A percentile compares a stretch with the other conserved stretches of the same genome.
Evolutionary conservation across 2,113 vertebrate genomes (phyloP).

Genomic region (Solea solea): DNA sequence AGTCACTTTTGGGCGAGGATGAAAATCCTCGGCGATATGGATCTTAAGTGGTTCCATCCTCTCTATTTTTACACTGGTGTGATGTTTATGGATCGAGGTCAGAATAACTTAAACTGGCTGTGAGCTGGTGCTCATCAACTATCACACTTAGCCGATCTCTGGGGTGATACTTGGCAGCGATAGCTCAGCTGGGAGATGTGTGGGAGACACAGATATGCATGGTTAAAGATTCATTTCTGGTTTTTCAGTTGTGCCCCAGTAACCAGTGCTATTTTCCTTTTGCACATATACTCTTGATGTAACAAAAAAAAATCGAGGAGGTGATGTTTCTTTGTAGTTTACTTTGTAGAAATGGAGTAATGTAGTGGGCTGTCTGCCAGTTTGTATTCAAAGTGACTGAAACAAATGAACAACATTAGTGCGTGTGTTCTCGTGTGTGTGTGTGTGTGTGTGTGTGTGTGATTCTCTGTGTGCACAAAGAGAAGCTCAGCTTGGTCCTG

Average conservation of each 20-base stretch:
- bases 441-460: conserved; percentile 2
- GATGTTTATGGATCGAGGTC: conserved; percentile 60
- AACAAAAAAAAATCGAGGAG: background rate
- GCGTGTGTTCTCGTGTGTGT: conserved; percentile 16
- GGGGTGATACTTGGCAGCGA: conserved; percentile 54
- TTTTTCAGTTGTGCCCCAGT: conserved; percentile 49
- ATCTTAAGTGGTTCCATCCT: conserved; percentile 17
- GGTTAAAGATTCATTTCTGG: conserved; percentile 37
- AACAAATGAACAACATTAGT: background rate
- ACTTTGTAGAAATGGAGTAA: background rate
- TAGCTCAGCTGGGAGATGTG: conserved; percentile 55
- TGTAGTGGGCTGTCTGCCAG: background rate
- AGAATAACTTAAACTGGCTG: conserved; percentile 41
- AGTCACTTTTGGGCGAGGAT: conserved; percentile 6
- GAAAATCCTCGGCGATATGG: conserved; percentile 21
- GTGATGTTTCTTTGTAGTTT: conserved; percentile 7
- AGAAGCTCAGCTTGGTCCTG: conserved; percentile 28
- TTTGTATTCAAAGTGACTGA: background rate
- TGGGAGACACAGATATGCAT: conserved; percentile 53
- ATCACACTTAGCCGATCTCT: conserved; percentile 47
- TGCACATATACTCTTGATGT: conserved; percentile 1
- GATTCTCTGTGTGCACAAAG: conserved; percentile 10
- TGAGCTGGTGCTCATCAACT: conserved; percentile 30
- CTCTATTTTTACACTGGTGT: conserved; percentile 58
- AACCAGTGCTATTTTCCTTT: conserved; percentile 24